phyloP scores from a whole-genome alignment of 2,113 vertebrate genomes.

The Mastomys coucha region DNA sequence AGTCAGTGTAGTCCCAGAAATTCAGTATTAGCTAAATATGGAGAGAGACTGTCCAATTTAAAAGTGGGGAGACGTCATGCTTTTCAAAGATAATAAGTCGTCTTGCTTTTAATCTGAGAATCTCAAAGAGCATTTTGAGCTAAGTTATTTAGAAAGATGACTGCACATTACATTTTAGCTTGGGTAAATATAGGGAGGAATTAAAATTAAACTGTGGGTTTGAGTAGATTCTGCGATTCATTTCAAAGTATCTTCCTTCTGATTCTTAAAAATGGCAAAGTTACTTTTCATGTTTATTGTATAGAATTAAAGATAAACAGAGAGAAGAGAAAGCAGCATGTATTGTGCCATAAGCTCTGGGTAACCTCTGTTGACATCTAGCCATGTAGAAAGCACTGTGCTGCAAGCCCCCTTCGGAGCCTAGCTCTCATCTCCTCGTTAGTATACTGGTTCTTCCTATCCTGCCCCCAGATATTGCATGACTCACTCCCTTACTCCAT shows the following conservation, averaged over 20 bases:
- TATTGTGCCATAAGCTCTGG: background rate
- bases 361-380: background rate
- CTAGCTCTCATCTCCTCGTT: background rate
- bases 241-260: slow-evolving; percentile 62
- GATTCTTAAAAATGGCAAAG: slow-evolving; percentile 36
- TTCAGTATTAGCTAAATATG: background rate
- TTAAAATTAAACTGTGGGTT: slow-evolving; percentile 77
- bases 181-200: slow-evolving; percentile 76
- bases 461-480: background rate
- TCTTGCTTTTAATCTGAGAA: slow-evolving; percentile 70
- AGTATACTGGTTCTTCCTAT: background rate
- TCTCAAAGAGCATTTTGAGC: slow-evolving; percentile 67
- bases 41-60: slow-evolving; percentile 34
- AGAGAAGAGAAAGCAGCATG: background rate
- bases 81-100: slow-evolving; percentile 65
- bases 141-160: slow-evolving; percentile 77
- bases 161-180: slow-evolving; percentile 75
- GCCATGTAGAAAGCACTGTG: background rate
- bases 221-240: slow-evolving; percentile 70
- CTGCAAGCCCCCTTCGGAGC: background rate
- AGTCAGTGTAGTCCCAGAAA: background rate
- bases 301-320: slow-evolving; percentile 54
- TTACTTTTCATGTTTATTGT: slow-evolving; percentile 54
- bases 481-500: slow-evolving; percentile 36
- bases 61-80: slow-evolving; percentile 55